Evolutionary conservation across 37 sponge, comb jelly and placozoan species (phyloP), one percentile per base, ranked within the genome.

Genomic region (Hormiphora californensis): DNA sequence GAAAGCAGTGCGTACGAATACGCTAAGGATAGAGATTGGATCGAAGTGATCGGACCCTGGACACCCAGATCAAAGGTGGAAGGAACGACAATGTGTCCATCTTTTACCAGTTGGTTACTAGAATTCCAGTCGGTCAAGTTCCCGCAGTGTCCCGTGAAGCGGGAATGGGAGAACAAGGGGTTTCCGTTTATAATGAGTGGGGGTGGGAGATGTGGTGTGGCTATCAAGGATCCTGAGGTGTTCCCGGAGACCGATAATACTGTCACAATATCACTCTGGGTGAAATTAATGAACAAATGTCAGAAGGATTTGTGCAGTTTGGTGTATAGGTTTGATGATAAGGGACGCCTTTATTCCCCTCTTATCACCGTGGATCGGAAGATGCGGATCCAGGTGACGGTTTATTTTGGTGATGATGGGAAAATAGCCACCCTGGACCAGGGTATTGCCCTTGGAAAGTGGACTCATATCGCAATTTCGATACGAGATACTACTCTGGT

Each of bases 161-260:
- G 43, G 25, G 35, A 27, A 1, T 73, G 81, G 81, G 38, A n/a
- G 28, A 33, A 73, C 23, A 39, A 41, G 81, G 81, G 81, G 81
- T 73, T 43, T 40, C 81, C 81, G 39, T 73, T 73, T 28, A 73
- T 73, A 8, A 73, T 73, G 81, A 36, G 43, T 46, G 81, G n/a
- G n/a, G n/a, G 81, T 19, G 38, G 43, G 25, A 73, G 43, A 28
- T 73, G 81, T 21, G 81, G 81, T 23, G 43, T 73, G 4, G 81
- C 32, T 43, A 33, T 11, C n/a, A 33, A 73, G 46, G 46, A 39
- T 21, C 46, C 40, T 7, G 67, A 65, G 19, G 35, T 8, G 35
- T 43, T 73, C n/a, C 25, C 81, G 17, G 39, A 32, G 9, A 9
- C 40, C 22, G 81, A 73, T 43, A 46, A 46, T 11, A 19, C 23